Evolutionary conservation across 2,113 vertebrate genomes (phyloP).

Genomic region (Petromus typicus): DNA sequence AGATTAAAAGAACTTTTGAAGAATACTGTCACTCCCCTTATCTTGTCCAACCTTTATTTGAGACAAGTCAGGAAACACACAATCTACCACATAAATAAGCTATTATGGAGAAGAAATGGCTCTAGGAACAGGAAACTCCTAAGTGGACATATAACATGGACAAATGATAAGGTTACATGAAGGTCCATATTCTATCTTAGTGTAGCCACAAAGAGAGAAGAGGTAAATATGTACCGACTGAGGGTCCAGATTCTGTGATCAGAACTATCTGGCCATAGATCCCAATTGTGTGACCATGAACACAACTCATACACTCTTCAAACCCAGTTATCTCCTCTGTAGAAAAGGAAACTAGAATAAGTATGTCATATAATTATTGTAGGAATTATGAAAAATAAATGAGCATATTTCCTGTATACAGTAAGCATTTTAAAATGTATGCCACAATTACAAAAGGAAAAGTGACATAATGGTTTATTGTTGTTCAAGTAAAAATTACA

Average conservation of each 20-base stretch:
- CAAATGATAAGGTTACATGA: not conserved
- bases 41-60: not conserved
- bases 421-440: not conserved
- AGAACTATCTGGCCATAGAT: slow-evolving; percentile 6
- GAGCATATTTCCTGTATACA: not conserved
- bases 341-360: not conserved
- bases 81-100: not conserved
- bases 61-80: not conserved
- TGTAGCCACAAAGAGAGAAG: not conserved
- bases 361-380: not conserved
- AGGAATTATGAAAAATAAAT: slow-evolving; percentile 49
- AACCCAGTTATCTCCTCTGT: slow-evolving; percentile 12
- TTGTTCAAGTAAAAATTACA: slow-evolving; percentile 20
- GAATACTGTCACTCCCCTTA: not conserved
- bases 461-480: not conserved
- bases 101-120: not conserved
- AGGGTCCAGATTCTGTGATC: slow-evolving; percentile 2
- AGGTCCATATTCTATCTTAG: not conserved
- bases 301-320: not conserved
- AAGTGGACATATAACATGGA: not conserved
- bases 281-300: slow-evolving; percentile 3
- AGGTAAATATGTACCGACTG: not conserved
- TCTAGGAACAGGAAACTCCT: not conserved
- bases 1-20: not conserved
- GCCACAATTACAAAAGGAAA: not conserved